Percentiles rank a stretch among this genome's conserved stretches.
These are phyloP conservation scores for Turritopsis rubra DNA, from an alignment of 30 jellyfish, hydroid and myxozoan species.

Conservation along the genomic window DNA sequence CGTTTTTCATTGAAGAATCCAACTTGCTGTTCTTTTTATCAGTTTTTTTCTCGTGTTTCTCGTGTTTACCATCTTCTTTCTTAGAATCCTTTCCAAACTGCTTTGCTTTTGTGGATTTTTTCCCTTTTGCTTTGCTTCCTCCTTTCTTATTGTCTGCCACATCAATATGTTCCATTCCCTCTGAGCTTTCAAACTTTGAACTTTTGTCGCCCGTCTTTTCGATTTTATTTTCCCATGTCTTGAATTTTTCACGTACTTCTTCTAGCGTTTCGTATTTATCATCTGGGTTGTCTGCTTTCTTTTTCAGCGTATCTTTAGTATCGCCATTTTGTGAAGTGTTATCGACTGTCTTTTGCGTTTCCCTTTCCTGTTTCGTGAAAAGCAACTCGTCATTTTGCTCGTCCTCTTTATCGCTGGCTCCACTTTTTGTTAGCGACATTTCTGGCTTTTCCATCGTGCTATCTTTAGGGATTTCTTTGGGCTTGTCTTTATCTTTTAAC, in stretches of 20 bases:
- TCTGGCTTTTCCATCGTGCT: slow-evolving; percentile 34
- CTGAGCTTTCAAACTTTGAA: neutral
- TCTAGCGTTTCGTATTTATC: slow-evolving; percentile 76
- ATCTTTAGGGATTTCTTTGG: slow-evolving; percentile 65
- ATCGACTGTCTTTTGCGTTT: slow-evolving; percentile 12
- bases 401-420: slow-evolving; percentile 14
- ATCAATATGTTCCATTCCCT: slow-evolving; percentile 27
- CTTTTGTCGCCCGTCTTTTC: slow-evolving; percentile 15
- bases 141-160: slow-evolving; percentile 23
- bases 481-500: slow-evolving; percentile 54
- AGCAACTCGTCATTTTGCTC: slow-evolving; percentile 24
- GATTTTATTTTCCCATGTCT: slow-evolving; percentile 47
- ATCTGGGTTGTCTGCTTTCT: slow-evolving; percentile 14
- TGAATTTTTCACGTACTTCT: slow-evolving; percentile 48
- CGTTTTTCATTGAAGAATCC: neutral
- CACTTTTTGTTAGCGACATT: neutral
- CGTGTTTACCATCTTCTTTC: slow-evolving; percentile 4
- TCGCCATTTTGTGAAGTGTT: neutral
- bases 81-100: neutral
- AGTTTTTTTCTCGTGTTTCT: neutral
- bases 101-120: neutral
- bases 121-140: slow-evolving; percentile 16
- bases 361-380: slow-evolving; percentile 28
- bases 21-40: neutral
- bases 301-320: slow-evolving; percentile 12